Base-by-base conservation (phyloP, 2,113 vertebrate species). In the Neomonachus schauinslandi region DNA sequence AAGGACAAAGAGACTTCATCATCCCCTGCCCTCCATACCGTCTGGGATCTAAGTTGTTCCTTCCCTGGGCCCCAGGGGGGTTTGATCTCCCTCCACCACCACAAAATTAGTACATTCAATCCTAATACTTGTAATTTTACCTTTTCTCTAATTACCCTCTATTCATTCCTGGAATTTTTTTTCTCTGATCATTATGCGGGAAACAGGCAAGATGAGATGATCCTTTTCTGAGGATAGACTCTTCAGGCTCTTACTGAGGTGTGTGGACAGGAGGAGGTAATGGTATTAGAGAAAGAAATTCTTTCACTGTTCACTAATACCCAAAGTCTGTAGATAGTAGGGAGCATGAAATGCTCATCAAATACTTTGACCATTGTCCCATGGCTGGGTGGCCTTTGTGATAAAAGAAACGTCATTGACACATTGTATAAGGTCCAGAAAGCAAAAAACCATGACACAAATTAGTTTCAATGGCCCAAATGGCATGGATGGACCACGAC, bases 21-120 rank as follows among this genome's bases (percentile, higher is more conserved):
- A 16, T 31, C 21, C 9, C 8, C 10, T 28, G n/a, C 18, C 28
- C 22, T 13, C 12, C 36, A 28, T 4, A 22, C 4, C 1, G 53
- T 15, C 46, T 19, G 31, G 12, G 36, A 4, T 53, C 76, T 63
- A 79, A 85, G 15, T 28, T 67, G 2, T 46, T 69, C 33, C 51
- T 12, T 85, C 24, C 2, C 18, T 53, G 0, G 3, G 14, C 69
- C 4, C 16, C 4, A 4, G 9, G 7, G 12, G 0, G 8, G 31
- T 59, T 87, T 65, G 36, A 21, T 69, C 7, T 46, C 15, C 46
- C 7, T 76, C 4, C 22, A 31, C 10, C 21, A 39, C 14, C 57
- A 46, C 7, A 63, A 49, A 65, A 79, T 28, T n/a, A 36, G 46
- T 72, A 4, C 19, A 51, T 39, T 26, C 15, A 55, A 36, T 49